These are phyloP conservation scores for Rhynchomys soricoides DNA, from an alignment of 2,113 vertebrate genomes.

Conservation along the genomic window DNA sequence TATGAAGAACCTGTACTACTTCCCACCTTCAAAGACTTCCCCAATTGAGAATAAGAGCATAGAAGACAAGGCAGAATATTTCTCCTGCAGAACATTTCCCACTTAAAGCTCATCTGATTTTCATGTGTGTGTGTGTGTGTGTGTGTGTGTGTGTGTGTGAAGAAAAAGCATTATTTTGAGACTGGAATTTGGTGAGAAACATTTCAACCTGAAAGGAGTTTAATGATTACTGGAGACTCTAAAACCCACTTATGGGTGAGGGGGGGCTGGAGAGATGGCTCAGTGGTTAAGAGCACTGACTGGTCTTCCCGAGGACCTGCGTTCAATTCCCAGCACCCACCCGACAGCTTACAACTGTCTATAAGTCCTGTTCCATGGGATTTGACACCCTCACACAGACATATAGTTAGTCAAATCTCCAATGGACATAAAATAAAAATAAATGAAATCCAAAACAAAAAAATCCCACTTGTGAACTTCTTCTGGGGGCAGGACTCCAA, in stretches of 20 bases:
- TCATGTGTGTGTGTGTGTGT: neutral
- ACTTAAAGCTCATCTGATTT: conserved; percentile 63
- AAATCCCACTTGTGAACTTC: conserved; percentile 67
- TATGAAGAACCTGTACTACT: conserved; percentile 64
- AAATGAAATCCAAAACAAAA: no score
- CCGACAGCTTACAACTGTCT: no score
- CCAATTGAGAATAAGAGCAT: conserved; percentile 45
- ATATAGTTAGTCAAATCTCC: no score
- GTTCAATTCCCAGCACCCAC: no score
- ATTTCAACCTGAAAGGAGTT: conserved; percentile 61
- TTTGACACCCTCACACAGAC: no score
- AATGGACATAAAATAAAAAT: no score
- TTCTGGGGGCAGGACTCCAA: conserved; percentile 14
- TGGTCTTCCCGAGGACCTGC: no score
- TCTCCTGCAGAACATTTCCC: conserved; percentile 37
- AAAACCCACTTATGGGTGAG: conserved; percentile 70
- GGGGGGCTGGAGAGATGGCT: neutral
- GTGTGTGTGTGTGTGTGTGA: neutral
- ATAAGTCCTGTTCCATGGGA: no score
- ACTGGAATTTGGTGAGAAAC: conserved; percentile 65
- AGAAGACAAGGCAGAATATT: conserved; percentile 58
- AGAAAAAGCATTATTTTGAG: conserved; percentile 63
- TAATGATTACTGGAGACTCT: neutral
- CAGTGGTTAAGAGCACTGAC: no score
- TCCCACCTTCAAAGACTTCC: conserved; percentile 61